Base-by-base conservation (phyloP, 2,113 vertebrate genomes). In the Charina bottae region DNA sequence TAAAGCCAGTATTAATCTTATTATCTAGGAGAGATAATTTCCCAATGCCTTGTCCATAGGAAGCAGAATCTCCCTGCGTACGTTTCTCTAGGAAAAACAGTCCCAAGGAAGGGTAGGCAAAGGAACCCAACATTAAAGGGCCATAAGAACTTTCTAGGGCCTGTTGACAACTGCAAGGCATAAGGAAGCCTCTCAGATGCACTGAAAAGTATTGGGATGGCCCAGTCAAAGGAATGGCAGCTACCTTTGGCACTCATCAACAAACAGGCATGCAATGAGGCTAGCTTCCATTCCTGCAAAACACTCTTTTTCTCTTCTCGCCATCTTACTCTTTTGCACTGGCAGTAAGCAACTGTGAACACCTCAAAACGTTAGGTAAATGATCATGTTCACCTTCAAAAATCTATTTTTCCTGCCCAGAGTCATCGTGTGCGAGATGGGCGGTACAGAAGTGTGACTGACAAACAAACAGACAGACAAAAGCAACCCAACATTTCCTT, bases 281-380 rank as follows among this genome's bases (percentile, higher is more conserved):
- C 87, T 59, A 19, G 94, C 85, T 93, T 94, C 94, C 89, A 24
- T 89, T 60, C 90, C 92, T 78, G 37, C 87, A 1, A 13, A 87
- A 88, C 93, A 93, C 87, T 12, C 90, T 49, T 0, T 91, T 92
- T 10, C 55, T 11, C 19, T 90, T 96, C 68, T 92, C 5, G 46
- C 49, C 28, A 17, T 58, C 90, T 94, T 93, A 42, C 42, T 42
- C 42, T 42, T 42, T 42, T 42, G 42, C 68, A 0, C 89, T 92
- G 90, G 59, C 90, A 92, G 92, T 2, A 28, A 11, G 89, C 64
- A n/a, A n/a, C 24, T 68, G 59, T 12, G 26, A 64, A 88, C 2
- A 8, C 28, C 13, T 49, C 13, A 17, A 49, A 42, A 0, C 0
- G 42, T 64, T 2, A 49, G 26, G 37, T 85, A 59, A 84, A 64